Evolutionary conservation across 2,888 invertebrate species (phyloP), one percentile per base, ranked within the genome.

Genomic region (Cataglyphis cursor): DNA sequence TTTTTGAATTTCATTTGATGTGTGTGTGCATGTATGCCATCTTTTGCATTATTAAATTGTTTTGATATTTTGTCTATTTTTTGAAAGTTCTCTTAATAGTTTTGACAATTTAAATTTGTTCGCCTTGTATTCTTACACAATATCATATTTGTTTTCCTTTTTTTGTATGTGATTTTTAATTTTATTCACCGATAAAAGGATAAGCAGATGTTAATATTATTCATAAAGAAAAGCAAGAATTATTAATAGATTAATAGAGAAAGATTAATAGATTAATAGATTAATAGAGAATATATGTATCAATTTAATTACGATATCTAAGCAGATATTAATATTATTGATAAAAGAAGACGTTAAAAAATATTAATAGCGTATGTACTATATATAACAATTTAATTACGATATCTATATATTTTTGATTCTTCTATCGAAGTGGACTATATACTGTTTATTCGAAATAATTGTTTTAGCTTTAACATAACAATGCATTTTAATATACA

Each of bases 401-500:
- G 5, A n/a, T 51, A 51, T 0, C 15, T 48, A 18, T n/a, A 8
- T 51, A 18, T 51, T 51, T n/a, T 51, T 8, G 8, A 51, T 51
- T 51, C 8, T 51, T n/a, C n/a, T n/a, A 18, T 48, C 8, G 6
- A 48, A 18, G n/a, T 18, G 6, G 1, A n/a, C 8, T n/a, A 41
- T 10, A 41, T 41, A 48, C 15, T 28, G n/a, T 51, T 6, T 51
- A 8, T 73, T 15, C 28, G 18, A 24, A 38, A 54, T 54, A 38
- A 72, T 57, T 9, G 15, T 35, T 70, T 72, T 24, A 51, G 41
- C 41, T 44, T 12, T 44, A 51, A n/a, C 18, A 24, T 44, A 66
- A 44, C 8, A 18, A 18, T 66, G 24, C 28, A 66, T 48, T 44
- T 66, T 28, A 6, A 48, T 12, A 48, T 9, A 18, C 9, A 10